Conservation (phyloP, 2,888 invertebrate genomes). For the Colostygia pectinataria region DNA sequence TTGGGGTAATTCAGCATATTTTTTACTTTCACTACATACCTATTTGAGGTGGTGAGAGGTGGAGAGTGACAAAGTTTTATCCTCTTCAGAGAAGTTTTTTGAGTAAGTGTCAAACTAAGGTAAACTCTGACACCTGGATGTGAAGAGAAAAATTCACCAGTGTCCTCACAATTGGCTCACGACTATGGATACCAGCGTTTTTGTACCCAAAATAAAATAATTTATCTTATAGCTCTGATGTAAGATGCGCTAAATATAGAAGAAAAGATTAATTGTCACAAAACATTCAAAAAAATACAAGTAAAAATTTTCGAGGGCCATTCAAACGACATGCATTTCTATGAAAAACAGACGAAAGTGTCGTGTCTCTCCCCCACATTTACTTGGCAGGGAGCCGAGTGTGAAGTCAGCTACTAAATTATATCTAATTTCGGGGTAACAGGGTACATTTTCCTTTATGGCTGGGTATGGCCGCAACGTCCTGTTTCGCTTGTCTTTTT, state of each 20-base stretch:
- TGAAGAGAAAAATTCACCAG: too few species aligned
- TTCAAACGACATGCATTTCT: conserved; percentile 52
- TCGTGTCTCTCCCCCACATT: conserved; percentile 55
- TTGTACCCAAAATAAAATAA: too few species aligned
- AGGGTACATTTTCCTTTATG: conserved; percentile 22
- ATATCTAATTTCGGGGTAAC: conserved; percentile 18
- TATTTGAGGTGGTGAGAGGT: too few species aligned
- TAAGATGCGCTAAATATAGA: neutral
- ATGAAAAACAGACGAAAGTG: conserved; percentile 63
- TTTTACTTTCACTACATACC: too few species aligned
- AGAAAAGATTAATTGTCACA: conserved; percentile 20
- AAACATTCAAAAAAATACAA: conserved; percentile 26
- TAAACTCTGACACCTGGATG: too few species aligned
- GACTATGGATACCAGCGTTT: too few species aligned
- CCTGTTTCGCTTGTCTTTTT: conserved; percentile 29
- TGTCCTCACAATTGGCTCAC: too few species aligned
- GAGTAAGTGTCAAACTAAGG: too few species aligned
- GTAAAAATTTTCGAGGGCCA: conserved; percentile 41
- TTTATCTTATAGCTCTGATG: neutral
- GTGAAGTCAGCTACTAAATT: conserved; percentile 17
- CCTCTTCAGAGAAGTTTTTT: too few species aligned
- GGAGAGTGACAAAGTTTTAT: too few species aligned
- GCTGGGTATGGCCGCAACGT: conserved; percentile 19
- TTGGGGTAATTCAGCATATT: too few species aligned
- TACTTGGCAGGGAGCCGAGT: conserved; percentile 57